A percentile compares a stretch with the other conserved stretches of the same genome.
phyloP scores from a whole-genome alignment of 2,888 invertebrate species.

The Leptinotarsa juncta region DNA sequence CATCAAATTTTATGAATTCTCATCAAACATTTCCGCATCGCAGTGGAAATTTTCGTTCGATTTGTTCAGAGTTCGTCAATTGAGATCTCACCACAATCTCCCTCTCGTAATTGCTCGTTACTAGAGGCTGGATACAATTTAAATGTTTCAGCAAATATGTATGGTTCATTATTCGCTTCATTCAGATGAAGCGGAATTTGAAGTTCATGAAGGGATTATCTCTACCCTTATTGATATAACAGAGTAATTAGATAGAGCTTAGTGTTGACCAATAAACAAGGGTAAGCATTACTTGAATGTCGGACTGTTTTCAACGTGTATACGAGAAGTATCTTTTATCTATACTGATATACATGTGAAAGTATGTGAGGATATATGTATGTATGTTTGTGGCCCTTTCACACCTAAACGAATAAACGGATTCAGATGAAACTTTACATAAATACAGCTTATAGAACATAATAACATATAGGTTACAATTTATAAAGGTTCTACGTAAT shows the following conservation, averaged over 20 bases:
- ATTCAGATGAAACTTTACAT: no score
- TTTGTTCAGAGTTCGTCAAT: conserved; percentile 2
- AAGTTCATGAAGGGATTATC: conserved; percentile 2
- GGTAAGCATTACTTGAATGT: neutral
- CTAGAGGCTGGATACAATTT: neutral
- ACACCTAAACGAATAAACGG: no score
- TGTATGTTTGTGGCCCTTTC: no score
- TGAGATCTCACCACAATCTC: neutral
- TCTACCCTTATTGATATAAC: neutral
- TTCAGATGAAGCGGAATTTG: neutral
- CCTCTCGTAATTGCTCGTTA: neutral
- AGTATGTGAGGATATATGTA: no score
- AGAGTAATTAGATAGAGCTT: neutral
- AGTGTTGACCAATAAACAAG: neutral
- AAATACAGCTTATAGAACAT: no score
- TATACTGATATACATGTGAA: no score
- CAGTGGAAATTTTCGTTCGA: neutral
- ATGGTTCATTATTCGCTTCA: conserved; percentile 4
- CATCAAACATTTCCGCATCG: no score
- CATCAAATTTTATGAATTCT: no score
- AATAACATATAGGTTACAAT: no score
- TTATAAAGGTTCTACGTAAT: no score
- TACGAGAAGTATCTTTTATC: no score
- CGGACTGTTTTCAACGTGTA: neutral
- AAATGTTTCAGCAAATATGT: conserved; percentile 7